These are phyloP conservation scores for Camponotus floridanus DNA, from an alignment of 1,140 invertebrate genomes.

Conservation along the genomic window DNA sequence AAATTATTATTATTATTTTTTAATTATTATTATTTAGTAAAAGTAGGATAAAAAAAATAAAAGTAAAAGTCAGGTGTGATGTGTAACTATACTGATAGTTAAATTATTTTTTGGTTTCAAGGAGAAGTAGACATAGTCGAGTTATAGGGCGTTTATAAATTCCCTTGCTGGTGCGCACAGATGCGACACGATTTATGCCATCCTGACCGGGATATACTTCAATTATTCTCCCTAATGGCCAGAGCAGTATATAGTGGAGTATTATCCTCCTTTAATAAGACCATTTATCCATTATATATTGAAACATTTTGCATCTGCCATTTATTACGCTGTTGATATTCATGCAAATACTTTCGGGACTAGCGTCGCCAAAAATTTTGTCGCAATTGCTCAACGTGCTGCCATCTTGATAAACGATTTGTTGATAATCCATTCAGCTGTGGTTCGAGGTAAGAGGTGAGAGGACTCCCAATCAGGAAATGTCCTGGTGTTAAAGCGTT, in stretches of 20 bases:
- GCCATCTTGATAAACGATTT: background rate
- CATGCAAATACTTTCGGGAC: background rate
- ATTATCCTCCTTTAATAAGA: background rate
- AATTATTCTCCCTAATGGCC: background rate
- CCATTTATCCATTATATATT: background rate
- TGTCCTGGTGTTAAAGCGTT: background rate
- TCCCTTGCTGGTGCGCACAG: background rate
- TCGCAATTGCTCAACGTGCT: background rate
- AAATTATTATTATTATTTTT: too few relatives aligned
- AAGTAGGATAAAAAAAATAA: too few relatives aligned
- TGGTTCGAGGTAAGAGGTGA: background rate
- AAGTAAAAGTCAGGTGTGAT: too few relatives aligned
- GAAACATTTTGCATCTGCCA: background rate
- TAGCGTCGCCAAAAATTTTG: background rate
- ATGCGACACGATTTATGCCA: background rate
- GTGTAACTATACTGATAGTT: too few relatives aligned
- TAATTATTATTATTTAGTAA: too few relatives aligned
- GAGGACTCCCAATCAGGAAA: background rate
- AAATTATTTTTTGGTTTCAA: too few relatives aligned
- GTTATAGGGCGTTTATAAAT: background rate
- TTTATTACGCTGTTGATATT: background rate
- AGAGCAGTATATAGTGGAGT: background rate
- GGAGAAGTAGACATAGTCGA: background rate
- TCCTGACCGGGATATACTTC: background rate
- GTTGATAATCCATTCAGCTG: background rate